Evolutionary conservation across 2,797 vertebrate genomes (phyloP).

Genomic region (Delichon dasypus): DNA sequence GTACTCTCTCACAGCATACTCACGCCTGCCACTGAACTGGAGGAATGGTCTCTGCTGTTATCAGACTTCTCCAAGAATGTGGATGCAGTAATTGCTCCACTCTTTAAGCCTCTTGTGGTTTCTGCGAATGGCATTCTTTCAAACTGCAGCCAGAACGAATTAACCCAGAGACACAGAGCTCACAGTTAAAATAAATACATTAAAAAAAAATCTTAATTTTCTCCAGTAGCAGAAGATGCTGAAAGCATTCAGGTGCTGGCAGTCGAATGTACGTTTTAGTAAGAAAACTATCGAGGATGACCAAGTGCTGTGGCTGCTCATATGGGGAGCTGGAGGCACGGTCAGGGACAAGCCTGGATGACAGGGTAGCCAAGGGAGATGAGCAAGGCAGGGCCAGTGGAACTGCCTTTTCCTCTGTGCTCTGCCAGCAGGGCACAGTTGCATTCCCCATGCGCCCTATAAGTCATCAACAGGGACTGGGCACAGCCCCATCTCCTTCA

Average conservation of each 20-base stretch:
- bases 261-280: accelerated
- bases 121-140: conserved; percentile 64
- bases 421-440: not conserved
- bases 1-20: conserved; percentile 22
- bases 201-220: not conserved
- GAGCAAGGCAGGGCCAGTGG: not conserved
- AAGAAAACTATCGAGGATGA: not conserved
- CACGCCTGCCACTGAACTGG: conserved; percentile 8
- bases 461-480: not conserved
- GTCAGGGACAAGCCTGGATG: not conserved
- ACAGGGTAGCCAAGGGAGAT: not conserved
- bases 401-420: not conserved
- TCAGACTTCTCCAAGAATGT: conserved; percentile 71
- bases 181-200: conserved; percentile 1
- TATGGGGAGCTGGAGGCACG: not conserved
- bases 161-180: conserved; percentile 12
- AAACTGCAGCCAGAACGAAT: conserved; percentile 35
- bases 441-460: not conserved
- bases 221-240: not conserved
- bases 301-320: not conserved
- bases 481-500: not conserved
- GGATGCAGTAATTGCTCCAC: conserved; percentile 50
- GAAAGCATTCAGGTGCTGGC: not conserved
- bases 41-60: conserved; percentile 57
- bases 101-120: conserved; percentile 68